Evolutionary conservation across 2,888 invertebrate genomes (phyloP).

Genomic region (Glaucopsyche alexis): DNA sequence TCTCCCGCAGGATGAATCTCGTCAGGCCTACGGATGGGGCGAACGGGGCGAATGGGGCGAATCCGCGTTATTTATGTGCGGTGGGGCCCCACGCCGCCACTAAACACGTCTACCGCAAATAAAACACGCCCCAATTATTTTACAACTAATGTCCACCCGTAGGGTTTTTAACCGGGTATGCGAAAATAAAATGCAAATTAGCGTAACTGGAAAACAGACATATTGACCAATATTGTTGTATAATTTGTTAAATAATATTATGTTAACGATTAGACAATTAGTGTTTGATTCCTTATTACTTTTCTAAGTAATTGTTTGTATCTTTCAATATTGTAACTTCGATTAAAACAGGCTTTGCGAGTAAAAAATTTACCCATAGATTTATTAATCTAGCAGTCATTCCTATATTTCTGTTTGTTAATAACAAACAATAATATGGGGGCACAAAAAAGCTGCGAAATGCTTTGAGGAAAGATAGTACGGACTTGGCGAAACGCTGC

Average conservation of each 20-base stretch:
- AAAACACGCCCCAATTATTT: constrained; percentile 38
- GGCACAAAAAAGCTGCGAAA: too few species aligned
- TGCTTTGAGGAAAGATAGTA: too few species aligned
- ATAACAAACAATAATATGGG: too few species aligned
- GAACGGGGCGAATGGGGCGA: constrained; percentile 33
- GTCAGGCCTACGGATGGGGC: constrained; percentile 22
- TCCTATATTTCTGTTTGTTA: too few species aligned
- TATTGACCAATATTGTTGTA: background rate
- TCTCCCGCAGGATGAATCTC: constrained; percentile 25
- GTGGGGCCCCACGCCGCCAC: constrained; percentile 31
- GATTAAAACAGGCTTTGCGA: too few species aligned
- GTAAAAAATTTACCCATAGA: too few species aligned
- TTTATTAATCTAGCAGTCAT: too few species aligned
- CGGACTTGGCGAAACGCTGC: too few species aligned
- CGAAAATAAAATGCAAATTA: constrained; percentile 1
- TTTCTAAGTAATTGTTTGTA: background rate
- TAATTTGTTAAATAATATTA: background rate
- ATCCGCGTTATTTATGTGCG: constrained; percentile 52
- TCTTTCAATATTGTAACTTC: too few species aligned
- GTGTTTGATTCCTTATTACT: too few species aligned
- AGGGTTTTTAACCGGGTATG: background rate
- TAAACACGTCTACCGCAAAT: constrained; percentile 38
- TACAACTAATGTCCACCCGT: constrained; percentile 34
- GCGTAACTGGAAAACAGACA: background rate
- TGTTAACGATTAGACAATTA: background rate